Evolutionary conservation across 2,797 vertebrate species (phyloP), one percentile per base, ranked within the genome.

Genomic region (Tenualosa thibaudeaui): DNA sequence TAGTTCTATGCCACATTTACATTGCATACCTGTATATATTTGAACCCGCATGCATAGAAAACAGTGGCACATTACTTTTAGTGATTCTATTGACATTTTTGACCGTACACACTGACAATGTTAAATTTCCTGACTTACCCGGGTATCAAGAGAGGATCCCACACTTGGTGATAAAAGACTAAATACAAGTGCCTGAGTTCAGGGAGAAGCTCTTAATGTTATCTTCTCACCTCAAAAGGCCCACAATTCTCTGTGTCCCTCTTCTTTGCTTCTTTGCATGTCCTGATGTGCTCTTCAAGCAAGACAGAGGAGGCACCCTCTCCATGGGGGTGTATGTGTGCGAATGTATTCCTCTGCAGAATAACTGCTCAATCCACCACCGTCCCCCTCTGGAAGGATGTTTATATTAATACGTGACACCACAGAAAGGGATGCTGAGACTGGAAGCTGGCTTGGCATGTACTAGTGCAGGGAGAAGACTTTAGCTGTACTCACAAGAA

Each of bases 231-330:
- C 17, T 43, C 37, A 46, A 6, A 31, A 43, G 71, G 19, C 40
- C 71, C 71, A 78, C 17, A 46, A 17, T 37, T 87, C 88, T 90
- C 54, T 83, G 81, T 71, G 46, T 31, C 58, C 37, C 68, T 22
- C 17, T 75, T 5, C 68, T 75, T 43, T 75, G 12, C 31, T 15
- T 68, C 24, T 68, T 68, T 0, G 3, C 62, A 68, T 31, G 26
- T 19, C n/a, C 56, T n/a, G 56, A 13, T 31, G 62, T 13, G 15
- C 31, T 37, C 8, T 31, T 71, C 15, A 17, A 71, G 5, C 71
- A 78, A 5, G 19, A 19, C 7, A 9, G 71, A 43, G 58, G 17
- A 78, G 71, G 37, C 37, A 43, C 71, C 71, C 37, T 46, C 37
- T 75, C 68, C 31, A 71, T 75, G 31, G 31, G 68, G 65, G 12